Evolutionary conservation across 2,888 invertebrate genomes (phyloP), one percentile per base, ranked within the genome.

Genomic region (Sphaeridia pumilis): DNA sequence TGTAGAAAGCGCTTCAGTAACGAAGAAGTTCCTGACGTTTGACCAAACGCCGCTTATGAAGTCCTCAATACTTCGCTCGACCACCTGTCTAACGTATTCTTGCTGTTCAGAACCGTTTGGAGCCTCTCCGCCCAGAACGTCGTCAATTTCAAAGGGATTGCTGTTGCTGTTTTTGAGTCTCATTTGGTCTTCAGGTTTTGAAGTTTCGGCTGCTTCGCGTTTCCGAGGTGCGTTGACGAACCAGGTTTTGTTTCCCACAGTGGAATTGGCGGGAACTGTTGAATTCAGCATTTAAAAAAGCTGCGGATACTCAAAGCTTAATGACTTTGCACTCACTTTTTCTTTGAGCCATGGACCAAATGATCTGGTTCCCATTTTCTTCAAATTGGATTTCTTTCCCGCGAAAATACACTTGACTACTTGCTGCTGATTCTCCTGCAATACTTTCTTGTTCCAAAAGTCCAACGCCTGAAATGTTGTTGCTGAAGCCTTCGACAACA

Each of bases 301-400:
- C n/a, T n/a, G n/a, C n/a, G n/a, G n/a, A 17, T 10, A n/a, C 17
- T 38, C 20, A 38, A 38, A 12, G 5, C 7, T 38, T 38, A 7
- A 38, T 7, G 12, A 38, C 41, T 7, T 10, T 10, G 7, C 31
- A 31, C 43, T 24, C 20, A 38, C 38, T 38, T 38, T 35, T 36
- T 35, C 48, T 26, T 20, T 28, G 45, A 4, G 52, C 45, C 14
- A 52, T 31, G 1, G 52, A 36, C 52, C 52, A 52, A 14, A 35
- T 24, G 28, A 52, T 46, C n/a, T 52, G 52, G 24, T 52, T 36
- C 12, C 52, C 52, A 10, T 36, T 25, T 14, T 52, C 46, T 28
- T 52, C 46, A 27, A 52, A 52, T 28, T 52, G 22, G 2, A 52
- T 36, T 38, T 46, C 46, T 21, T 52, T 52, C 12, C 52, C 52